These are phyloP conservation scores for Serrognathus titanus DNA, from an alignment of 2,888 invertebrate species.

Conservation along the genomic window DNA sequence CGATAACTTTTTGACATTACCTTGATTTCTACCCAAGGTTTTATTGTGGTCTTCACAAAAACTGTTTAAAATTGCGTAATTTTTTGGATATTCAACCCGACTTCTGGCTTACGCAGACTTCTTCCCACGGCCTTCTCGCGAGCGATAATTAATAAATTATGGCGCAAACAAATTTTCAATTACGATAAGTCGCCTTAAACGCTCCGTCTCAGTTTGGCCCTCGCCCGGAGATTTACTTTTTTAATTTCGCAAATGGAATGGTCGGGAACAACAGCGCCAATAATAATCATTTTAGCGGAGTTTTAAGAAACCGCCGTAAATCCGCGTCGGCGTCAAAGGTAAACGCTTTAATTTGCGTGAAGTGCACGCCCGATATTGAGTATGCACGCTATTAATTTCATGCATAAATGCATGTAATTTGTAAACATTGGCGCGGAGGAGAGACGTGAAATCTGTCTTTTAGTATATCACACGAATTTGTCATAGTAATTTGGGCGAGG, in stretches of 20 bases:
- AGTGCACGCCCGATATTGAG: conserved; percentile 27
- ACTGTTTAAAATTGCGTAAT: too few relatives aligned
- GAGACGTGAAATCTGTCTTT: conserved; percentile 17
- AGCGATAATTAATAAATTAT: too few relatives aligned
- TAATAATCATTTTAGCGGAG: conserved; percentile 3
- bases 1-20: too few relatives aligned
- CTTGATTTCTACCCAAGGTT: too few relatives aligned
- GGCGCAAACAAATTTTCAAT: too few relatives aligned
- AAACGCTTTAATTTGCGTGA: conserved; percentile 28
- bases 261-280: conserved; percentile 3
- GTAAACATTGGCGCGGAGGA: conserved; percentile 25
- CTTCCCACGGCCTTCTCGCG: too few relatives aligned
- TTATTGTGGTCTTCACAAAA: too few relatives aligned
- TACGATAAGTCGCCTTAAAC: too few relatives aligned
- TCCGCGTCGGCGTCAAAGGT: conserved; percentile 19
- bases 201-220: too few relatives aligned
- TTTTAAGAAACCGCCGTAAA: neutral
- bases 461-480: neutral
- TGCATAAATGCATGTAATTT: conserved; percentile 36
- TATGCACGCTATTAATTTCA: conserved; percentile 33
- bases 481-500: too few relatives aligned
- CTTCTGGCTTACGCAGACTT: too few relatives aligned
- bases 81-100: too few relatives aligned
- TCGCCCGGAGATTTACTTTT: neutral
- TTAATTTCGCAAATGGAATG: neutral